Conservation (phyloP, 2,888 invertebrate species). For the Copidosoma aretas region DNA sequence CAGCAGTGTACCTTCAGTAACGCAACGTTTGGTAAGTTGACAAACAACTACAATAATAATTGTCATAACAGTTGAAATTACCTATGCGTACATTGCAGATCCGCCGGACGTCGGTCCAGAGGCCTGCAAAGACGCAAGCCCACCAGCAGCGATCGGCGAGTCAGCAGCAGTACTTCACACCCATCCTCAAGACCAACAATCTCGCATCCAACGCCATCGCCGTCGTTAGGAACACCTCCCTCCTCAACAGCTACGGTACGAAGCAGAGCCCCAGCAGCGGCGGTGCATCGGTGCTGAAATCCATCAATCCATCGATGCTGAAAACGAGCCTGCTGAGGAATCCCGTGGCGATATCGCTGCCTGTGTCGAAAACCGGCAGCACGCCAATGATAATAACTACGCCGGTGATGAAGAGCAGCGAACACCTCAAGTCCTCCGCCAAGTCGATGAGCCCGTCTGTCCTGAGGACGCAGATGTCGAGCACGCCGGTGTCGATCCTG, state of each 20-base stretch:
- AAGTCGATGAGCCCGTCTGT: constrained; percentile 32
- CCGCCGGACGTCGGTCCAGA: constrained; percentile 44
- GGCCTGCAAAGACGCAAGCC: constrained; percentile 44
- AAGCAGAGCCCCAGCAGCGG: constrained; percentile 30
- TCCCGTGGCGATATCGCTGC: constrained; percentile 24
- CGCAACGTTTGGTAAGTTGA: constrained; percentile 46
- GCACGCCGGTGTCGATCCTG: constrained; percentile 54
- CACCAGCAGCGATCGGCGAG: constrained; percentile 46
- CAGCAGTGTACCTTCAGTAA: constrained; percentile 37
- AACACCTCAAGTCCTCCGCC: constrained; percentile 25
- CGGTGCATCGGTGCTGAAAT: constrained; percentile 44
- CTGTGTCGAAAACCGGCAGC: constrained; percentile 40
- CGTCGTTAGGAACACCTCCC: constrained; percentile 40
- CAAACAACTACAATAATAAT: too few relatives aligned
- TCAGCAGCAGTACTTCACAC: constrained; percentile 51
- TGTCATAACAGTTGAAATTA: neutral
- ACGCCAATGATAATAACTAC: constrained; percentile 50
- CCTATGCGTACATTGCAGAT: constrained; percentile 17
- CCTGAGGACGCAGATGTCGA: constrained; percentile 46
- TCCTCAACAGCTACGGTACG: constrained; percentile 24
- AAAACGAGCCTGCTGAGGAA: constrained; percentile 45
- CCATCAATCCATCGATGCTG: constrained; percentile 53
- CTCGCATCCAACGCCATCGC: constrained; percentile 34
- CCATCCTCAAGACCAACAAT: constrained; percentile 44
- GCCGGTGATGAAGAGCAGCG: constrained; percentile 50